phyloP scores from a whole-genome alignment of 2,888 invertebrate species.

The Neoitamus cyanurus region DNA sequence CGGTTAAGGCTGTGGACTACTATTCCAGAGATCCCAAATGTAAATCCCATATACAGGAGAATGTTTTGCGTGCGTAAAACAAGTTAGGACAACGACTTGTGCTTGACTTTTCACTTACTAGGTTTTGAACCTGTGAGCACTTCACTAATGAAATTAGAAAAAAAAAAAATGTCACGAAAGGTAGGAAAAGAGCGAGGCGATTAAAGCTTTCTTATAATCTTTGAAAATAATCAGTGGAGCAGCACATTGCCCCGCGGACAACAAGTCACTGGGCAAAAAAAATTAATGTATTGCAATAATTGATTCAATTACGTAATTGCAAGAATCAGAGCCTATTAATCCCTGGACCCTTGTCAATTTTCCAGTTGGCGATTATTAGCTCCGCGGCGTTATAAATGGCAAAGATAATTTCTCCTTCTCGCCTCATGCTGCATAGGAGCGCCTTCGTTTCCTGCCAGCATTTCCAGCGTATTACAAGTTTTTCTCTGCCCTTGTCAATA shows the following conservation, averaged over 20 bases:
- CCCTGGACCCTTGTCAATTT: not conserved
- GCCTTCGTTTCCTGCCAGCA: not conserved
- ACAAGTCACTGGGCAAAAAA: not conserved
- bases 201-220: constrained; percentile 2
- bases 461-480: not conserved
- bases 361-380: not conserved
- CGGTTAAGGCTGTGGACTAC: no score
- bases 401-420: not conserved
- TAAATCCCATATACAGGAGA: no score
- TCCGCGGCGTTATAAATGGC: not conserved
- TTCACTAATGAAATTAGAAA: no score
- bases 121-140: no score
- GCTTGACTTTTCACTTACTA: no score
- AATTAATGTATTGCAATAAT: constrained; percentile 15
- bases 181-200: not conserved
- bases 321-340: constrained; percentile 1
- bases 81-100: no score
- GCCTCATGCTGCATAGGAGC: not conserved
- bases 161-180: not conserved
- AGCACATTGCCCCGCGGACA: not conserved
- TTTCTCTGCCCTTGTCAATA: not conserved
- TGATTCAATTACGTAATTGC: constrained; percentile 9
- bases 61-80: no score
- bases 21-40: no score
- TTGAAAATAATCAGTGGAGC: not conserved